Conservation (phyloP, 2,113 vertebrate species). For the Gracilinanus agilis region DNA sequence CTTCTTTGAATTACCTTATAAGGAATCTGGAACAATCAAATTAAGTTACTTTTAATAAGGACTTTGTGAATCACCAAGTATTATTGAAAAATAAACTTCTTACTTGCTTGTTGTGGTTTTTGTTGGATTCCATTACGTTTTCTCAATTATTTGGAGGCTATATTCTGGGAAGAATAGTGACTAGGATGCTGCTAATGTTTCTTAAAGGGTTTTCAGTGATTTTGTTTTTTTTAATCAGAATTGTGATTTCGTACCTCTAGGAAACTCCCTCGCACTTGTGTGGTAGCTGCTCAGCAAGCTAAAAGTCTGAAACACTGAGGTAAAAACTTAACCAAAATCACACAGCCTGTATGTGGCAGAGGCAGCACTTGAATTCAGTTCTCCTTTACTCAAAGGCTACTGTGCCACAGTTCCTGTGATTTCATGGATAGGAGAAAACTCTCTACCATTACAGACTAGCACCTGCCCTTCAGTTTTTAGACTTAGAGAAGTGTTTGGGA, state of each 20-base stretch:
- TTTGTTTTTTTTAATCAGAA: too few relatives aligned
- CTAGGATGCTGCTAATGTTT: too few relatives aligned
- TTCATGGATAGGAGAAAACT: background rate
- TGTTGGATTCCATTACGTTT: too few relatives aligned
- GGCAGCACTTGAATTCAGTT: background rate
- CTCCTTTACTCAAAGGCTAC: background rate
- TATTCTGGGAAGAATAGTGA: too few relatives aligned
- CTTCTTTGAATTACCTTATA: background rate
- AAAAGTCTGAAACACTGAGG: background rate
- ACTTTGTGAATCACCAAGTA: too few relatives aligned
- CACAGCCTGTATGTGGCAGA: background rate
- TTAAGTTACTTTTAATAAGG: too few relatives aligned
- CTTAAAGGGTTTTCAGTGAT: too few relatives aligned
- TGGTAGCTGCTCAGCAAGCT: background rate
- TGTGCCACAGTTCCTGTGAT: background rate
- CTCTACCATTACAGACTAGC: background rate
- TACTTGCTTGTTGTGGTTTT: too few relatives aligned
- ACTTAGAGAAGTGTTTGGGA: background rate
- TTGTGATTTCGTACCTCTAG: too few relatives aligned
- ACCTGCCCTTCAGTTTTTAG: background rate
- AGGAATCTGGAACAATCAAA: background rate
- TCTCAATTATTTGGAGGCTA: too few relatives aligned
- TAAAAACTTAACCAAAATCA: background rate
- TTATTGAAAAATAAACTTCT: too few relatives aligned
- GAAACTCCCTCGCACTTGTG: too few relatives aligned